These are phyloP conservation scores for Bombyx mandarina DNA, from an alignment of 1,140 invertebrate species.

Conservation along the genomic window DNA sequence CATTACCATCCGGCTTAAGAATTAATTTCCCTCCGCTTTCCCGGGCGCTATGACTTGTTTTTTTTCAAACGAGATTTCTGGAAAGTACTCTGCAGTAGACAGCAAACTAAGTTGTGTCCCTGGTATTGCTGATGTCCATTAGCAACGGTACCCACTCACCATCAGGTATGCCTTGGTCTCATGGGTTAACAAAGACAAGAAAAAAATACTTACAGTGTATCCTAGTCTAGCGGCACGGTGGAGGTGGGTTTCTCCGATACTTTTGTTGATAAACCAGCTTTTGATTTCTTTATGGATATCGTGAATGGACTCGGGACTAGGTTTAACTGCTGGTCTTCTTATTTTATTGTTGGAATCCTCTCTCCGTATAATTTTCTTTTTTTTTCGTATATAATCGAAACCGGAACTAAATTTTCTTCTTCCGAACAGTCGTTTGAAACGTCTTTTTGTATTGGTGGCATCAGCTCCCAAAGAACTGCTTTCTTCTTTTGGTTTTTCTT, in stretches of 20 bases:
- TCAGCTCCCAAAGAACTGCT: conserved; percentile 24
- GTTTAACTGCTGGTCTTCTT: conserved; percentile 62
- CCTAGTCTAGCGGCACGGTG: conserved; percentile 91
- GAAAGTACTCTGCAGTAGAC: too few relatives aligned
- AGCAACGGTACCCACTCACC: too few relatives aligned
- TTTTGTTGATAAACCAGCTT: conserved; percentile 93
- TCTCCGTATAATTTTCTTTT: conserved; percentile 76
- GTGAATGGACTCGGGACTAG: conserved; percentile 77
- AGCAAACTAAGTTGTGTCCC: too few relatives aligned
- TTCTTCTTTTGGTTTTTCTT: conserved; percentile 48
- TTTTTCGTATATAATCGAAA: conserved; percentile 91
- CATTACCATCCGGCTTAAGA: too few relatives aligned
- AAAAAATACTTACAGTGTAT: conserved; percentile 78
- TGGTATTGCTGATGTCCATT: too few relatives aligned
- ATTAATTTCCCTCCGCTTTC: too few relatives aligned
- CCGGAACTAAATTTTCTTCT: conserved; percentile 73
- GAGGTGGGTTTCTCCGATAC: conserved; percentile 91
- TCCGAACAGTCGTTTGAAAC: conserved; percentile 62
- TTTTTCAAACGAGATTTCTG: too few relatives aligned
- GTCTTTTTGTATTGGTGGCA: conserved; percentile 45
- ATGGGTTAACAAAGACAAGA: not conserved
- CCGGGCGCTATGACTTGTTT: too few relatives aligned
- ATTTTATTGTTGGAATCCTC: conserved; percentile 48
- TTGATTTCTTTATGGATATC: conserved; percentile 90
- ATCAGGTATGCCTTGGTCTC: too few relatives aligned